Base-by-base conservation (phyloP, 2,888 invertebrate genomes). In the Hedya salicella region DNA sequence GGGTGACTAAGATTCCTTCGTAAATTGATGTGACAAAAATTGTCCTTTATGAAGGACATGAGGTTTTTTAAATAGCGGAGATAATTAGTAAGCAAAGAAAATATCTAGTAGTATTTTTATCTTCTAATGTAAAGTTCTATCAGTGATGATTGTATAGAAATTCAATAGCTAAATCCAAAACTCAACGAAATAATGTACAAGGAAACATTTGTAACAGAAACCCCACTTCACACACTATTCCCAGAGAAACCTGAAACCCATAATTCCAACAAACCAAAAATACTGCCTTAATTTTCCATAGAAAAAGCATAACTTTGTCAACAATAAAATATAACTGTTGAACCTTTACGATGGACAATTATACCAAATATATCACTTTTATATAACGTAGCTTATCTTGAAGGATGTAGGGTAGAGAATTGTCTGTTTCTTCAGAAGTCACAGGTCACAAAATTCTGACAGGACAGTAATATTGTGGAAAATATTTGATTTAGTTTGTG, bases 301-400 rank as follows among this genome's bases (percentile, higher is more conserved):
- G 57, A 67, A 57, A 68, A 42, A 66, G 61, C 69, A 74, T 79
- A 78, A 76, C 68, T 78, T 78, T 82, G 82, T 82, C 82, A 82
- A 75, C 81, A 71, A 71, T 67, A 74, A 74, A 76, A 76, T 75
- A 71, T 76, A 75, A 76, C 81, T 78, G 73, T 74, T 76, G 71
- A 70, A 77, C 76, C 74, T 82, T 79, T 82, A 82, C 73, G 75
- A 72, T 75, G 62, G n/a, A 16, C 30, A 49, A 17, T 42, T 50
- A 30, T 30, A 8, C 13, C 50, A 52, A 40, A 11, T 1, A 19
- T 13, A 40, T 17, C 1, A 3, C 0, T 13, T 14, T 21, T 25
- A 0, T 17, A 17, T 13, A 54, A 30, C 25, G 39, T 0, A 13
- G 6, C 40, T 49, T 56, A 17, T 36, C 5, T 1, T 14, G 14